Conservation (phyloP, 2,888 invertebrate genomes). For the Watsonalla cultraria region DNA sequence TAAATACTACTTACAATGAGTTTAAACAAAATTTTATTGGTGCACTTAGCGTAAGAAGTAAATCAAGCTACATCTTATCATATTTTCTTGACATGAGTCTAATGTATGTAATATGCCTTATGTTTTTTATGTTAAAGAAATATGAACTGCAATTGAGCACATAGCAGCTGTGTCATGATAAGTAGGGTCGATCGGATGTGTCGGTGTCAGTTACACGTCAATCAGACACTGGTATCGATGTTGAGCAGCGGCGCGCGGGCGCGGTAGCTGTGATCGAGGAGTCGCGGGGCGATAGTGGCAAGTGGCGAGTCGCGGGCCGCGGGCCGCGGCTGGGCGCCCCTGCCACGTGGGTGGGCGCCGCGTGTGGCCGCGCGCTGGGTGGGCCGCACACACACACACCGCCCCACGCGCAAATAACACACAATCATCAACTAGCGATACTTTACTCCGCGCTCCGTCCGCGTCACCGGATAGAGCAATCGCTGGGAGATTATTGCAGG, state of each 20-base stretch:
- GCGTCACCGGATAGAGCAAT: slow-evolving; percentile 74
- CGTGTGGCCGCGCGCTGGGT: slow-evolving; percentile 77
- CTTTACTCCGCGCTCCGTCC: slow-evolving; percentile 48
- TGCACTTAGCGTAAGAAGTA: too few species aligned
- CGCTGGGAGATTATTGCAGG: slow-evolving; percentile 62
- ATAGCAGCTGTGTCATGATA: slow-evolving; percentile 23
- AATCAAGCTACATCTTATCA: too few species aligned
- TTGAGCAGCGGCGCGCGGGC: slow-evolving; percentile 23
- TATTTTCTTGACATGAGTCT: too few species aligned
- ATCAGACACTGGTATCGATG: slow-evolving; percentile 30
- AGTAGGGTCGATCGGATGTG: slow-evolving; percentile 21
- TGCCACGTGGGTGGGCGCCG: slow-evolving; percentile 75
- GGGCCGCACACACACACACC: slow-evolving; percentile 63
- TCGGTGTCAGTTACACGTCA: slow-evolving; percentile 5
- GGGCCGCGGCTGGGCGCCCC: slow-evolving; percentile 62
- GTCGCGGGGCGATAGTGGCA: slow-evolving; percentile 17
- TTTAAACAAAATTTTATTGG: too few species aligned
- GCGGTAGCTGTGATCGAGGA: slow-evolving; percentile 21
- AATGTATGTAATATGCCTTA: too few species aligned
- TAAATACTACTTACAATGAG: too few species aligned
- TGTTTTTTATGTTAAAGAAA: neutral
- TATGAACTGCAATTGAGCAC: slow-evolving; percentile 2
- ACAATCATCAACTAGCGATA: slow-evolving; percentile 77
- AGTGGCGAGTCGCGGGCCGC: slow-evolving; percentile 26
- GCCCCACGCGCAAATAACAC: slow-evolving; percentile 68